Conservation (phyloP, 1,140 invertebrate genomes). For the Dreissena polymorpha region DNA sequence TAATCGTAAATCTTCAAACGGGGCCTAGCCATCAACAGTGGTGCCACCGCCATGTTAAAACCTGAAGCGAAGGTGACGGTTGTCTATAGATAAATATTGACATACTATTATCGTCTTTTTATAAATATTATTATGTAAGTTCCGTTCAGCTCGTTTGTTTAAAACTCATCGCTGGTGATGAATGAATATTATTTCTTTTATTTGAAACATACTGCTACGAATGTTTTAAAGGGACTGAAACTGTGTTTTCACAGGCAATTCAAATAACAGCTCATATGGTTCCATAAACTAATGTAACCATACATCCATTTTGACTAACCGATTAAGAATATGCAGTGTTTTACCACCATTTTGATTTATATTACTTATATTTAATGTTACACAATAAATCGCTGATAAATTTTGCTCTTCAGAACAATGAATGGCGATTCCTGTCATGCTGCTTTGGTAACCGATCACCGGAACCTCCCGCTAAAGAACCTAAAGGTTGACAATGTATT, state of each 20-base stretch:
- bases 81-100: neutral
- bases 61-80: constrained; percentile 28
- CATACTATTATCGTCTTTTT: neutral
- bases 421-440: constrained; percentile 40
- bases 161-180: neutral
- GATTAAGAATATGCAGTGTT: neutral
- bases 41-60: constrained; percentile 14
- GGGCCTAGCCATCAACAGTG: neutral
- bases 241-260: neutral
- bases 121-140: neutral
- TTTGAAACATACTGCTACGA: no score
- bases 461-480: neutral
- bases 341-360: neutral
- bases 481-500: neutral
- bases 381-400: neutral
- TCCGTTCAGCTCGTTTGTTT: neutral
- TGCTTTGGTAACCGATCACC: constrained; percentile 42
- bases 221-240: neutral
- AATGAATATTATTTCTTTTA: neutral
- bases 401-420: constrained; percentile 24
- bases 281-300: neutral
- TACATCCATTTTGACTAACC: neutral
- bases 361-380: neutral
- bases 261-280: neutral
- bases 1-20: neutral